These are phyloP conservation scores for Asobara japonica DNA, from an alignment of 1,140 invertebrate species.

Conservation along the genomic window DNA sequence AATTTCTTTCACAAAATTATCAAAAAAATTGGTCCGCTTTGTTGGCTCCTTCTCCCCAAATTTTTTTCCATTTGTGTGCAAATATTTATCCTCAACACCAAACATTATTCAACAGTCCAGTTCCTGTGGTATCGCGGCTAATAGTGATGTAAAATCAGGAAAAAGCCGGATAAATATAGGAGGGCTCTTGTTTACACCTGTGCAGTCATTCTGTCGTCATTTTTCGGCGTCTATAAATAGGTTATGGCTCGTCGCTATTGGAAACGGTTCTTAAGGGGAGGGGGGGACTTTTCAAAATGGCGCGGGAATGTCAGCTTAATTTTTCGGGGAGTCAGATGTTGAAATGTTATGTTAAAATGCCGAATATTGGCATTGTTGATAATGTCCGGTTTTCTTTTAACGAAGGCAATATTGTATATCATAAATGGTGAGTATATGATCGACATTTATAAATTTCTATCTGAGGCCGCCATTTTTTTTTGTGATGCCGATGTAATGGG, in stretches of 20 bases:
- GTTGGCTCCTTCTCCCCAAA: not conserved
- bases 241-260: not conserved
- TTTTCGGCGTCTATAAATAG: not conserved
- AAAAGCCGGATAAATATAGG: not conserved
- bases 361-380: no score
- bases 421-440: no score
- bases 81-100: not conserved
- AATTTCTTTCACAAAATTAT: slow-evolving; percentile 16
- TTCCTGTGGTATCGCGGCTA: not conserved
- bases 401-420: no score
- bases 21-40: not conserved
- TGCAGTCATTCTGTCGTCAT: slow-evolving; percentile 2
- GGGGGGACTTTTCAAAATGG: no score
- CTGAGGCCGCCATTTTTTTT: no score
- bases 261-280: not conserved
- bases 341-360: no score
- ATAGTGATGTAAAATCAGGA: not conserved
- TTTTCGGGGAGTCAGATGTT: no score
- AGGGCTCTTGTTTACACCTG: not conserved
- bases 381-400: no score
- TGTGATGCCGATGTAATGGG: no score
- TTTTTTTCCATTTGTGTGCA: not conserved
- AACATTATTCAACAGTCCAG: not conserved
- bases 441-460: no score
- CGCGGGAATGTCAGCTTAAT: no score